Evolutionary conservation across 1,140 invertebrate species (phyloP), one percentile per base, ranked within the genome.

Genomic region (Danaus plexippus): DNA sequence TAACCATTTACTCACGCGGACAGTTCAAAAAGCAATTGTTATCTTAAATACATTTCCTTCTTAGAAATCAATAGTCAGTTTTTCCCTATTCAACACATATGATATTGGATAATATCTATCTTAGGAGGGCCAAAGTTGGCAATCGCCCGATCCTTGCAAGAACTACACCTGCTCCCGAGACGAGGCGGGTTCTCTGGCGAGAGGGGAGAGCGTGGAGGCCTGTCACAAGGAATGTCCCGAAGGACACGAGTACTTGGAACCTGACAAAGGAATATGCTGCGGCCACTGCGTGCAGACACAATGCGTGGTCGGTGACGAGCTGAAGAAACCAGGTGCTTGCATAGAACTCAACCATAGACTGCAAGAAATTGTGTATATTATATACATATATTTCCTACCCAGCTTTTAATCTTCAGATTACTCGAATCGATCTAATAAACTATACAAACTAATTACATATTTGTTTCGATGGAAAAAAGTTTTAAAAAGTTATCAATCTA

Each of bases 201-300:
- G 90, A 44, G 69, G 80, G 11, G 87, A 88, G 57, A 79, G 77
- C n/a, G 79, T 88, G 7, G 77, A 90, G 63, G 75, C 70, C 22
- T 93, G 92, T 73, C 71, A 79, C 6, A 85, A 70, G 5, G 75
- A 88, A 1, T 93, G 92, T 58, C 47, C 62, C 13, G 62, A 87
- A 57, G 92, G 92, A 2, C 92, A 88, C 80, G 75, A 79, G 44
- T 92, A 93, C 66, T 66, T 73, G 46, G 56, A 77, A 48, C 83
- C 90, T 4, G 57, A 79, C 5, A 50, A 71, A 5, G 80, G 62
- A 12, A 65, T 72, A 12, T 95, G 94, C 77, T 95, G 94, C 67
- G 94, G 94, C 4, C 83, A 89, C 56, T 95, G 94, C 59, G 75
- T 89, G 15, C 91, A 92, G 80, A 81, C 87, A 0, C 86, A 86